Evolutionary conservation across 2,797 vertebrate genomes (phyloP).

Genomic region (Apogon hyalosoma): DNA sequence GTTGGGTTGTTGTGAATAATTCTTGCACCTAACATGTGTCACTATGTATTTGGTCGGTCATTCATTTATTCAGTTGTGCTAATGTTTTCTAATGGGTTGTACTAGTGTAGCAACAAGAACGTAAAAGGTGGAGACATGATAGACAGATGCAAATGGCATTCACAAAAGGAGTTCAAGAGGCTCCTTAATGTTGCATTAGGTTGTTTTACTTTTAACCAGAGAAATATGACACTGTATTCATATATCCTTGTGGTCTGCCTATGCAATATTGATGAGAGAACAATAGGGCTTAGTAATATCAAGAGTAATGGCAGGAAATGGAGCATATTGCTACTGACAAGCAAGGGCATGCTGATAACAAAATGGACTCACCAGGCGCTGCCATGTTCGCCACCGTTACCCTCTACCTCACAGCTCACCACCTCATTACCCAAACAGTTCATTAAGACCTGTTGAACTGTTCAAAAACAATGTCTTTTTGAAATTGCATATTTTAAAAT

Average conservation of each 20-base stretch:
- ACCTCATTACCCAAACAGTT: slow-evolving; percentile 64
- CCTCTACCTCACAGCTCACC: slow-evolving; percentile 34
- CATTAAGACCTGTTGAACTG: slow-evolving; percentile 69
- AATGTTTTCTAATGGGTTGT: slow-evolving; percentile 14
- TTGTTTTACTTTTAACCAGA: slow-evolving; percentile 32
- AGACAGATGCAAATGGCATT: neutral
- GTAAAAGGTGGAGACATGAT: slow-evolving; percentile 4
- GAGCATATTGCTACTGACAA: slow-evolving; percentile 43
- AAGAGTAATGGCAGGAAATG: slow-evolving; percentile 57
- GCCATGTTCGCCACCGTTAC: slow-evolving; percentile 55
- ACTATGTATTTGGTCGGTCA: slow-evolving; percentile 1
- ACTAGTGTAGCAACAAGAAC: slow-evolving; percentile 11
- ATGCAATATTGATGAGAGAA: slow-evolving; percentile 63
- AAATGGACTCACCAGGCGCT: slow-evolving; percentile 42
- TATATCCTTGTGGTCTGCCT: slow-evolving; percentile 36
- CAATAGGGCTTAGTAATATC: slow-evolving; percentile 19
- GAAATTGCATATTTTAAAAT: slow-evolving; percentile 52
- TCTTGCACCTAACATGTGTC: slow-evolving; percentile 8
- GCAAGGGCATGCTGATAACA: slow-evolving; percentile 58
- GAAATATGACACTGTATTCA: slow-evolving; percentile 48
- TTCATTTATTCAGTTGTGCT: slow-evolving; percentile 18
- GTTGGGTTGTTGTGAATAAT: slow-evolving; percentile 21
- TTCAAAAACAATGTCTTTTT: slow-evolving; percentile 54
- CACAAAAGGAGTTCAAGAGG: neutral
- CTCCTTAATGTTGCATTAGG: slow-evolving; percentile 7